Conservation (phyloP, 1,140 invertebrate genomes). For the Aradophagus sp. region DNA sequence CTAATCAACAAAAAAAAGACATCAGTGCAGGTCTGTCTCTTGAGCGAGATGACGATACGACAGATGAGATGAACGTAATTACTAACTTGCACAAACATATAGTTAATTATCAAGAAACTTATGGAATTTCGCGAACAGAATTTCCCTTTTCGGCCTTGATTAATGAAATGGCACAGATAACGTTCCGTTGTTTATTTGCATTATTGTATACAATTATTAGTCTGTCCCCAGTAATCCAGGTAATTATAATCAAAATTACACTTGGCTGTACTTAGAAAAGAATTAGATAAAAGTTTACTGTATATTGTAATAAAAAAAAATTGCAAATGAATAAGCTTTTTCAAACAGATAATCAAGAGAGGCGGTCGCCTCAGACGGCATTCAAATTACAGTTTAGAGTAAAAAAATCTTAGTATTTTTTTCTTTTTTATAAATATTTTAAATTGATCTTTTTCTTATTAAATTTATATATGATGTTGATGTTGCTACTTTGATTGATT, state of each 20-base stretch:
- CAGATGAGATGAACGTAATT: conserved; percentile 33
- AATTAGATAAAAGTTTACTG: too few species aligned
- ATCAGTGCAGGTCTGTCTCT: too few species aligned
- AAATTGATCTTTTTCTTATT: too few species aligned
- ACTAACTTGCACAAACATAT: conserved; percentile 59
- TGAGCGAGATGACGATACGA: conserved; percentile 1
- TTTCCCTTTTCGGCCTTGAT: conserved; percentile 65
- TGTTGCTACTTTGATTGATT: too few species aligned
- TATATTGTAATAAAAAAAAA: too few species aligned
- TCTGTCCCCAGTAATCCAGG: conserved; percentile 63
- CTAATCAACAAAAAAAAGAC: conserved; percentile 19
- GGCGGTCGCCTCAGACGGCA: neutral
- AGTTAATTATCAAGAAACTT: conserved; percentile 64
- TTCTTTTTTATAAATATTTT: too few species aligned
- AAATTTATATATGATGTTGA: too few species aligned
- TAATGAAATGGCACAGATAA: conserved; percentile 64
- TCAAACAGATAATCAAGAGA: neutral
- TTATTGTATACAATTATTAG: conserved; percentile 65
- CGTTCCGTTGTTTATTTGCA: conserved; percentile 62
- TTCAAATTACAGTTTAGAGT: too few species aligned
- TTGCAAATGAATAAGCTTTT: conserved; percentile 1
- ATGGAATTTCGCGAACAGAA: conserved; percentile 60
- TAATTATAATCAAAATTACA: conserved; percentile 45
- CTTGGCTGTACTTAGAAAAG: too few species aligned
- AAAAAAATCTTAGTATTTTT: too few species aligned